These are phyloP conservation scores for Encarsia formosa DNA, from an alignment of 2,888 invertebrate genomes.

Conservation along the genomic window DNA sequence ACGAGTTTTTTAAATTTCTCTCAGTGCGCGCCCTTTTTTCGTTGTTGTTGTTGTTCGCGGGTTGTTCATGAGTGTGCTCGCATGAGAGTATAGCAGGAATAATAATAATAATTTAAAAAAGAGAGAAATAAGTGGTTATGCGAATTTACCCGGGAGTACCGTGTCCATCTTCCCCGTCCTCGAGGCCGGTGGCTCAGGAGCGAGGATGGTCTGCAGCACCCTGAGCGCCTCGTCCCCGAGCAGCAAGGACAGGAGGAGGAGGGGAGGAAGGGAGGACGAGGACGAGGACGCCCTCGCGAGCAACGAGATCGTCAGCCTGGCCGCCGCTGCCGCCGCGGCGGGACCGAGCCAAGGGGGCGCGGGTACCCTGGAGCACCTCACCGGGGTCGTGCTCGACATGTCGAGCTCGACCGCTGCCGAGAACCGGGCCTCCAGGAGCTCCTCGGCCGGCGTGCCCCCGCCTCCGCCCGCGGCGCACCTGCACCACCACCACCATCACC, in stretches of 20 bases:
- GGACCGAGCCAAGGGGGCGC: not conserved
- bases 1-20: too few relatives aligned
- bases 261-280: not conserved
- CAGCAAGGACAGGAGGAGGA: slow-evolving; percentile 36
- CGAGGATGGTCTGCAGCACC: slow-evolving; percentile 46
- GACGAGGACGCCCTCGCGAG: slow-evolving; percentile 20
- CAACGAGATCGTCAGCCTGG: too few relatives aligned
- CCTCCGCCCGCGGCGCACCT: slow-evolving; percentile 4
- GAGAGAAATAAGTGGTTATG: not conserved
- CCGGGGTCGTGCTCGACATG: slow-evolving; percentile 21
- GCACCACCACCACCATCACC: not conserved
- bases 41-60: not conserved
- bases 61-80: not conserved
- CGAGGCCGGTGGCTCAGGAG: too few relatives aligned
- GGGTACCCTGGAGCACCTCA: slow-evolving; percentile 12
- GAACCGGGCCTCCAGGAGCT: slow-evolving; percentile 1
- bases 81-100: too few relatives aligned
- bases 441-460: not conserved
- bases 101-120: too few relatives aligned
- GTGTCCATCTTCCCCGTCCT: not conserved
- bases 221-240: too few relatives aligned
- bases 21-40: not conserved
- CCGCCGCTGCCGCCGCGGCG: slow-evolving; percentile 20
- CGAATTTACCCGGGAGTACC: not conserved
- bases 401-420: slow-evolving; percentile 18